Base-by-base conservation (phyloP, 2,888 invertebrate genomes). In the Synanthedon formicaeformis region DNA sequence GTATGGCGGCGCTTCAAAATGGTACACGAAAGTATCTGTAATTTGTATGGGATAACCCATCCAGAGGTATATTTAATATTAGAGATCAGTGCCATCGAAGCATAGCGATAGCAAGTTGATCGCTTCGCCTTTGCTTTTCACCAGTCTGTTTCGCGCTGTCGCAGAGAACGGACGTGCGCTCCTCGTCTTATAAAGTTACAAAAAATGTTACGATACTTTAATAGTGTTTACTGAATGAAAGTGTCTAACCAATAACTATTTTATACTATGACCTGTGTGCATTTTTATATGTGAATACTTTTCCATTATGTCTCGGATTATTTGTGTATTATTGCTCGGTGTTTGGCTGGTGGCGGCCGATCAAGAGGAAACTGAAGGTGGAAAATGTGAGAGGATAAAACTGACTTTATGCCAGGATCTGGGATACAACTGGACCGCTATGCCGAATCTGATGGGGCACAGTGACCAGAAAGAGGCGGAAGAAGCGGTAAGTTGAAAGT, bases 381-480 rank as follows among this genome's bases (percentile, higher is more conserved):
- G 81, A 53, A 92, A 92, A 73, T 96, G 96, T 79, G 94, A 96
- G 81, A 89, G 91, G 67, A 95, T 96, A 70, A 89, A 89, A 53
- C 92, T 94, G 55, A 92, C 94, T 50, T 89, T 94, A 79, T 96
- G 96, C 75, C 91, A 92, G 74, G 93, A 94, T 66, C 87, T 96
- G 73, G 92, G 94, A 62, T 96, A 96, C 85, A 96, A 96, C 82
- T 91, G 92, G 84, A 96, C 96, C 27, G 90, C 91, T 40, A 93
- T 96, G 93, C 96, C 96, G 52, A 96, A 96, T 85, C 89, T 94
- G 57, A 91, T 95, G 79, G 94, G 94, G 1, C 94, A 96, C 74
- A 89, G 89, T 57, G 92, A 92, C 71, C 96, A 96, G 80, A 90
- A 92, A 65, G 93, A 94, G 70, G 95, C 96, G 53, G 93, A 93